Percentiles rank a stretch among this genome's conserved stretches.
These are phyloP conservation scores for Rhadina sibilatrix DNA, from an alignment of 2,113 vertebrate genomes.

Conservation along the genomic window DNA sequence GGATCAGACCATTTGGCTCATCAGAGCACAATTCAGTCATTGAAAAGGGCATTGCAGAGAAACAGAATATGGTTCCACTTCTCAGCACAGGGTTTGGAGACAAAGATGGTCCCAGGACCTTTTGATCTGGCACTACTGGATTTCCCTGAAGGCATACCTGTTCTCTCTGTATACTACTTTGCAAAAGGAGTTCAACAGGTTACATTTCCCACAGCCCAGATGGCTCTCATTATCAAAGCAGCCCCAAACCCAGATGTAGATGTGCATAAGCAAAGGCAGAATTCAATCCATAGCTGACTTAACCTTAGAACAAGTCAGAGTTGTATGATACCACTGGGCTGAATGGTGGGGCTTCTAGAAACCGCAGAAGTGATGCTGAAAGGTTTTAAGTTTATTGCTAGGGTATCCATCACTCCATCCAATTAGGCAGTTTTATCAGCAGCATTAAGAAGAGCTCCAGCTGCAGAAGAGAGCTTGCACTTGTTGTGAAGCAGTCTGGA, in stretches of 20 bases:
- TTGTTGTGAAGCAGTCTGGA: neutral
- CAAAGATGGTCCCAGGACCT: neutral
- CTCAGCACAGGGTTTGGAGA: neutral
- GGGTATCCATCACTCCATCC: neutral
- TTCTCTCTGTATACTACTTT: neutral
- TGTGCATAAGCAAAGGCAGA: neutral
- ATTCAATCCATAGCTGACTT: neutral
- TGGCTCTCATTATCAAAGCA: neutral
- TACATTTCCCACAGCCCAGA: neutral
- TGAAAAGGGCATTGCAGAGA: neutral
- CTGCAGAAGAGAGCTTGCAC: neutral
- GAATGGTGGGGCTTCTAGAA: neutral
- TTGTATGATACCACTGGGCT: neutral
- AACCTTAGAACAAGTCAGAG: neutral
- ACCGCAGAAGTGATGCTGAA: neutral
- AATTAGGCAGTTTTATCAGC: neutral
- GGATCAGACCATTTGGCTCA: neutral
- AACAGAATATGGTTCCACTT: neutral
- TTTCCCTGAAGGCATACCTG: neutral
- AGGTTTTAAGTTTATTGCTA: neutral
- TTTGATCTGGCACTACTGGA: neutral
- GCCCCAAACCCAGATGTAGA: neutral
- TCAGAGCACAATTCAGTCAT: neutral
- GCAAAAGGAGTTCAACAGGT: neutral
- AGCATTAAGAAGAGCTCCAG: neutral